These are phyloP conservation scores for Plotosus lineatus DNA, from an alignment of 2,113 vertebrate species.

Conservation along the genomic window DNA sequence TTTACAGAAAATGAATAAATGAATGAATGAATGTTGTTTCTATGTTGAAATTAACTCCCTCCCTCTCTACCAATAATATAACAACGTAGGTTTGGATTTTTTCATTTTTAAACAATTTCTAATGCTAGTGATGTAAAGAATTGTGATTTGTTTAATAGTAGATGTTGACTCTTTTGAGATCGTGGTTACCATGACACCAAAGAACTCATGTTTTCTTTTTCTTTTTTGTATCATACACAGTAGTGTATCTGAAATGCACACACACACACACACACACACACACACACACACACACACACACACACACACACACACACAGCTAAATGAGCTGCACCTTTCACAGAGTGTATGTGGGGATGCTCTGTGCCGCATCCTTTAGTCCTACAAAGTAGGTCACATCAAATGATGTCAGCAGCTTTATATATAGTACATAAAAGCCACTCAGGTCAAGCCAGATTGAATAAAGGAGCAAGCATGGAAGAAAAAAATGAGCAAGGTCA, in stretches of 20 bases:
- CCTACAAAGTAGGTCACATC: slow-evolving; percentile 49
- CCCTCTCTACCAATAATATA: not conserved
- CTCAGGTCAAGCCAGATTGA: slow-evolving; percentile 10
- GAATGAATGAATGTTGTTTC: no score
- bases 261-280: slow-evolving; percentile 1
- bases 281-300: not conserved
- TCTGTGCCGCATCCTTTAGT: slow-evolving; percentile 14
- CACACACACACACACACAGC: not conserved
- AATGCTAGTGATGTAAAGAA: not conserved
- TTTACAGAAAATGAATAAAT: no score
- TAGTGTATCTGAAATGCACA: not conserved
- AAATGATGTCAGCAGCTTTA: slow-evolving; percentile 38
- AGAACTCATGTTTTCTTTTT: not conserved
- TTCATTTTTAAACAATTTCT: not conserved
- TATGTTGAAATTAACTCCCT: no score
- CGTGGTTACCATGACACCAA: slow-evolving; percentile 22
- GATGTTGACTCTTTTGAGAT: not conserved
- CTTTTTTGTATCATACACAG: not conserved
- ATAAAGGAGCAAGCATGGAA: slow-evolving; percentile 20
- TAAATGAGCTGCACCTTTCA: not conserved
- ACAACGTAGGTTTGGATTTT: no score
- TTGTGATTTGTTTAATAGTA: not conserved
- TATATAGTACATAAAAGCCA: slow-evolving; percentile 36
- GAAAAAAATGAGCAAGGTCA: not conserved
- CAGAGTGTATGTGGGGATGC: not conserved